These are phyloP conservation scores for Hirudinaria manillensis DNA, from an alignment of 2,888 invertebrate genomes.

Conservation along the genomic window DNA sequence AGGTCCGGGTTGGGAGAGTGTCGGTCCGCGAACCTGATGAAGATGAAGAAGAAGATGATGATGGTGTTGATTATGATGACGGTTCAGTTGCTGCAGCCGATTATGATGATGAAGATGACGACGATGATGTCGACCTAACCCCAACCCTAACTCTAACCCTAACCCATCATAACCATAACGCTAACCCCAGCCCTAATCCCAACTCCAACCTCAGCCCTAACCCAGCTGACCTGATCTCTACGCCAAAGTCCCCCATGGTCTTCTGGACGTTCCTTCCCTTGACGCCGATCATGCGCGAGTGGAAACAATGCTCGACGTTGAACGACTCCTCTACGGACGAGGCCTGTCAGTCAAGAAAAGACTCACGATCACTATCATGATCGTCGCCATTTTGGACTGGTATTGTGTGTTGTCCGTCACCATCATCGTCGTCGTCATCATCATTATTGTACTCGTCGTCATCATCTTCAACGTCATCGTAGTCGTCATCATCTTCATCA, in stretches of 20 bases:
- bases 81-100: no score
- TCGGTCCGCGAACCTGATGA: conserved; percentile 15
- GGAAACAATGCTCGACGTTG: conserved; percentile 11
- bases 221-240: no score
- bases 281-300: conserved; percentile 23
- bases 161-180: no score
- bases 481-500: background rate
- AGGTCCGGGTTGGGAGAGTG: conserved; percentile 8
- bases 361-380: conserved; percentile 13
- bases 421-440: conserved; percentile 5
- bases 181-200: no score
- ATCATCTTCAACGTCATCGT: background rate
- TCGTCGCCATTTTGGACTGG: background rate
- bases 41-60: no score
- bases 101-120: no score
- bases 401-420: background rate
- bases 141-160: no score
- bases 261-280: conserved; percentile 9
- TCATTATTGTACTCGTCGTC: background rate
- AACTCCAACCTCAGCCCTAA: no score
- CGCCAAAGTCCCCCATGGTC: conserved; percentile 11
- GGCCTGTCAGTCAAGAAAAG: background rate
- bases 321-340: background rate
- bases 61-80: no score
- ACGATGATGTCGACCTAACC: no score